Evolutionary conservation across 2,113 vertebrate species (phyloP), one percentile per base, ranked within the genome.

Genomic region (Gasterosteus aculeatus): DNA sequence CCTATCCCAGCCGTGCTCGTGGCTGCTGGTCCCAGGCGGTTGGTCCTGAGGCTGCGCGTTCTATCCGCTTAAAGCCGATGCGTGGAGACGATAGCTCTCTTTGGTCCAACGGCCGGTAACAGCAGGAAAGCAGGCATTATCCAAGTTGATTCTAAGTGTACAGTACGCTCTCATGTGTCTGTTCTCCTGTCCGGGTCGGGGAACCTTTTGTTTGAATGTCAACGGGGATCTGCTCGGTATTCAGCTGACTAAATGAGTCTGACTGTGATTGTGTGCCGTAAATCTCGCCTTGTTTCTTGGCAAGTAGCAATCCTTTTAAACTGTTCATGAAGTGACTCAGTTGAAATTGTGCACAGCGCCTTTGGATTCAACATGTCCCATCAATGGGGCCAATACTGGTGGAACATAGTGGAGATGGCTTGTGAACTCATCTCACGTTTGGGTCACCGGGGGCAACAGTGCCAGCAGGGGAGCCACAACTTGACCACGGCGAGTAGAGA

Each of bases 1-100:
- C 75, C 78, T 64, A 78, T 79, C 69, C 58, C 60, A 42, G 66
- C 72, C 65, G 42, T 35, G 59, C 79, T 49, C 26, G 0, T 31
- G 47, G 56, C 60, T 53, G 80, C 54, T 73, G 11, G 69, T 79
- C 77, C 59, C 69, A 78, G 63, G 69, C 44, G 69, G 72, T 73
- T 82, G 72, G 47, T 57, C 64, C 7, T 53, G 41, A 65, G 72
- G 15, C n/a, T 61, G 10, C 22, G 74, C 59, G n/a, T 84, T 80
- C 16, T 56, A 22, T 15, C 49, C 19, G 12, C n/a, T 10, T 15
- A 8, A 5, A 10, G 47, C 19, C 18, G 19, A 51, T 10, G 7
- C 2, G 18, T 49, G 19, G 47, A 51, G 47, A 10, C 3, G 14
- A 22, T 10, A 53, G 49, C 49, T 10, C 9, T 22, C 9, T 53